Percentiles rank a stretch among this genome's conserved stretches.
Evolutionary conservation across 2,797 vertebrate genomes (phyloP).

Genomic region (Simalia tracyae): DNA sequence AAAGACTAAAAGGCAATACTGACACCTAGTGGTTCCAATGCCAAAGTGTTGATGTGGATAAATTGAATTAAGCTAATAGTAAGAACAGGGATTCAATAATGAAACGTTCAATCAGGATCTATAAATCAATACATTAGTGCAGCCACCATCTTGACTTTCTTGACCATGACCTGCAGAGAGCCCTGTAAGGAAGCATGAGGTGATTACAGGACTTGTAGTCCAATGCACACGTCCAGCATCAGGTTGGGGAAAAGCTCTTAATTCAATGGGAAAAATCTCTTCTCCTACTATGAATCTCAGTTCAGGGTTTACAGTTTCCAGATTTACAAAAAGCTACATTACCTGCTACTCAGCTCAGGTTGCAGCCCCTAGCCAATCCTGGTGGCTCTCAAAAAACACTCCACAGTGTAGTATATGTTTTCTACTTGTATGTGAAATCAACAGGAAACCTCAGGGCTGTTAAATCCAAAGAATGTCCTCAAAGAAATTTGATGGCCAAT

Average conservation of each 20-base stretch:
- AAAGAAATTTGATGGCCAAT: neutral
- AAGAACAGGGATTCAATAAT: neutral
- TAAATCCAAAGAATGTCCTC: neutral
- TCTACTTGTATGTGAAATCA: neutral
- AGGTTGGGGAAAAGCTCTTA: neutral
- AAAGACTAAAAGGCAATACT: slow-evolving; percentile 37
- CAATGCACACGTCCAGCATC: neutral
- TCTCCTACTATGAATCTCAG: neutral
- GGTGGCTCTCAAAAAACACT: neutral
- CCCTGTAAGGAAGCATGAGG: neutral
- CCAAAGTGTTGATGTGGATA: neutral
- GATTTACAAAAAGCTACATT: neutral
- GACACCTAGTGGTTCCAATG: slow-evolving; percentile 65
- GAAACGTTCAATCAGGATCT: neutral
- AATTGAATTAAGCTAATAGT: neutral
- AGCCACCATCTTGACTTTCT: neutral
- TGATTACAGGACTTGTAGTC: neutral
- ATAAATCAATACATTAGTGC: neutral
- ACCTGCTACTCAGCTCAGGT: neutral
- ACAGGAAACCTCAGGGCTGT: neutral
- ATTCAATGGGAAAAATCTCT: neutral
- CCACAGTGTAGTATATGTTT: neutral
- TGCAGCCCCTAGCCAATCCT: neutral
- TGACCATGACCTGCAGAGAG: neutral
- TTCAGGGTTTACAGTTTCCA: neutral